Evolutionary conservation across 2,797 vertebrate genomes (phyloP).

Genomic region (Arctocebus calabarensis): DNA sequence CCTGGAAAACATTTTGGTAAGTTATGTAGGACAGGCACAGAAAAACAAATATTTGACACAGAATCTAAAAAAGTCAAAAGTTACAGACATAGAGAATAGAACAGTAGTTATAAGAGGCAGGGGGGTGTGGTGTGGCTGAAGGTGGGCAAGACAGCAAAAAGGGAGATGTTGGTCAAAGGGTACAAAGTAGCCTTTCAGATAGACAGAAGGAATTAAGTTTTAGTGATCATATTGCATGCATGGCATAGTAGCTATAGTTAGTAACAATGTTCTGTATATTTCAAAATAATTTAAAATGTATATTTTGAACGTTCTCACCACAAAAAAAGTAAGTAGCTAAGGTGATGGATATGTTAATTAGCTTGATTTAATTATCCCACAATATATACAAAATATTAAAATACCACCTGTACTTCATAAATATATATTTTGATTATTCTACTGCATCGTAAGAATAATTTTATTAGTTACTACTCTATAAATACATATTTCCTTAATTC

Average conservation of each 20-base stretch:
- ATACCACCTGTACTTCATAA: neutral
- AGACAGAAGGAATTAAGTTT: neutral
- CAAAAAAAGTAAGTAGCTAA: neutral
- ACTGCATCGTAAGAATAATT: neutral
- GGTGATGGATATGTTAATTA: neutral
- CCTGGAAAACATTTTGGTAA: neutral
- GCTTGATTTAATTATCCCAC: neutral
- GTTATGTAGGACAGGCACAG: neutral
- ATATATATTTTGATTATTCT: neutral
- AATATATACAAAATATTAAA: neutral
- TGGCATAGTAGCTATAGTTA: neutral
- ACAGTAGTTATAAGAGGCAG: neutral
- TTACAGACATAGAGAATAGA: neutral
- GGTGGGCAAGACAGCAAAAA: neutral
- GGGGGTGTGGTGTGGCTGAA: neutral
- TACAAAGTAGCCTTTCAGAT: neutral
- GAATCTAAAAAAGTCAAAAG: neutral
- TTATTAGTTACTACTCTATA: neutral
- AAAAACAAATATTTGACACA: neutral
- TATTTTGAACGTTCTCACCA: conserved; percentile 19
- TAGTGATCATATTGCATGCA: neutral
- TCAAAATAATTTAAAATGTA: neutral
- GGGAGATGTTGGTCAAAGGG: neutral
- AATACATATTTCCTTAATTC: neutral
- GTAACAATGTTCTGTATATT: neutral